Conservation (phyloP, 2,797 vertebrate species). For the Myotis pilosus region DNA sequence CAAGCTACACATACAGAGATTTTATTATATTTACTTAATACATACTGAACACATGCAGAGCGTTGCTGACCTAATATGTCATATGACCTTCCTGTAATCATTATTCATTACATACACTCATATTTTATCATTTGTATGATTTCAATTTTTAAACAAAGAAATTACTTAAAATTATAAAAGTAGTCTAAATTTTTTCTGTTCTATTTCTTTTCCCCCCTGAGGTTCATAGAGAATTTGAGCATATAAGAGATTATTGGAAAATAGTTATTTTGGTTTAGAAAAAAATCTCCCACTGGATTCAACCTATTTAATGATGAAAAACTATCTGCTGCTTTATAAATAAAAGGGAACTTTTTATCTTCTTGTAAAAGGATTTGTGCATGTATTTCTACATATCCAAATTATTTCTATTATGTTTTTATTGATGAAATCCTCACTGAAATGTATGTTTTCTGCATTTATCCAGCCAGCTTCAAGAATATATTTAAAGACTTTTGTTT, state of each 20-base stretch:
- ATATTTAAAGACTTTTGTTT: conserved; percentile 49
- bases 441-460: conserved; percentile 25
- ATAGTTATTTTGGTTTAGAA: not conserved
- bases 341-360: conserved; percentile 48
- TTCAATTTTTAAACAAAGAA: conserved; percentile 47
- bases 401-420: conserved; percentile 59
- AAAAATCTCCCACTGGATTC: not conserved
- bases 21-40: conserved; percentile 15
- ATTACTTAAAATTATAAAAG: not conserved
- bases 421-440: conserved; percentile 61
- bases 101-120: not conserved
- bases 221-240: not conserved
- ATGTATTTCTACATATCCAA: conserved; percentile 32
- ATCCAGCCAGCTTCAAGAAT: conserved; percentile 27
- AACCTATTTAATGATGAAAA: conserved; percentile 15
- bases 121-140: conserved; percentile 31
- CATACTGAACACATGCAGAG: conserved; percentile 7
- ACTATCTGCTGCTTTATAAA: conserved; percentile 3
- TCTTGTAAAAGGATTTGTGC: conserved; percentile 34
- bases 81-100: not conserved
- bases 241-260: not conserved
- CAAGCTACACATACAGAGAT: not conserved
- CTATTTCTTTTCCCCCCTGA: not conserved
- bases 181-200: not conserved
- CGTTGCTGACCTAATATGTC: not conserved